Conservation (phyloP, 2,888 invertebrate genomes). For the Pristionchus arcanus region DNA sequence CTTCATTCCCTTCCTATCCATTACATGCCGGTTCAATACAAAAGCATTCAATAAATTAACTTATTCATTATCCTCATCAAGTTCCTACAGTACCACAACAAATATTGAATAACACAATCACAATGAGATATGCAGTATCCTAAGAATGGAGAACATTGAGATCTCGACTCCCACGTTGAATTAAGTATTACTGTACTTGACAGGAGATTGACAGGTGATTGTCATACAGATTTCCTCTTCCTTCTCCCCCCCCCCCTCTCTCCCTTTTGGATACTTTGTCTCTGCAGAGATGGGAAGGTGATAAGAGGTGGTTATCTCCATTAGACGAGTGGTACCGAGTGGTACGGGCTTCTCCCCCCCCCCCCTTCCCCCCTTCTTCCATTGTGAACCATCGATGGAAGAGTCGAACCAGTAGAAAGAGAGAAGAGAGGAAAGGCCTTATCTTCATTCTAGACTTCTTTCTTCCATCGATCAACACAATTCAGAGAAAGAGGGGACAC, state of each 20-base stretch:
- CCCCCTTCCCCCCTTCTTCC: not conserved
- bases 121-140: not conserved
- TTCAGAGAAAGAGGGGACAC: not conserved
- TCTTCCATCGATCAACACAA: not conserved
- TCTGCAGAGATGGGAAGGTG: conserved; percentile 19
- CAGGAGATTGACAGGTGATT: conserved; percentile 16
- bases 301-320: conserved; percentile 16
- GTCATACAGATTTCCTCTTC: not conserved
- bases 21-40: conserved; percentile 34
- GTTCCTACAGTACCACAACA: not conserved
- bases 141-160: not conserved
- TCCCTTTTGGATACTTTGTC: conserved; percentile 36
- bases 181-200: conserved; percentile 28
- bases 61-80: not conserved
- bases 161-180: conserved; percentile 27
- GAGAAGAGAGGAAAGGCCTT: conserved; percentile 2
- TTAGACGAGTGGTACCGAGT: not conserved
- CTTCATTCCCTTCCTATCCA: conserved; percentile 26
- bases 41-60: conserved; percentile 31
- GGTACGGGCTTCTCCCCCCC: conserved; percentile 37
- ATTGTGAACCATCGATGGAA: not conserved
- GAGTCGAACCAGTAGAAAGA: conserved; percentile 25
- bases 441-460: not conserved
- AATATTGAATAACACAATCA: not conserved
- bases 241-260: not conserved